These are phyloP conservation scores for Philaenus spumarius DNA, from an alignment of 1,140 invertebrate species.

Conservation along the genomic window DNA sequence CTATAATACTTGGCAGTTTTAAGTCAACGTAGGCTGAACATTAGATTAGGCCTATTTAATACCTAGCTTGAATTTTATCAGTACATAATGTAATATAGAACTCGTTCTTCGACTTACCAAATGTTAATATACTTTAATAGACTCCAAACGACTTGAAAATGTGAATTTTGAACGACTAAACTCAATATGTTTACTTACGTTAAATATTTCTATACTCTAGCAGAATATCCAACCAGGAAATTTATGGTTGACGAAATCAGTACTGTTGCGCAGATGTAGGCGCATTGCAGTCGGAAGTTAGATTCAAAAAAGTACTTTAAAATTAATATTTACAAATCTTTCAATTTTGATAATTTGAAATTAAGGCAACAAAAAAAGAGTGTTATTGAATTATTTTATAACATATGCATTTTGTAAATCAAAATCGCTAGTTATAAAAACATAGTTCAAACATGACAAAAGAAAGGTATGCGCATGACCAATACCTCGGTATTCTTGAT, in stretches of 20 bases:
- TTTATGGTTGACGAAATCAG: constrained; percentile 32
- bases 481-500: too few relatives aligned
- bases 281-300: constrained; percentile 24
- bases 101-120: background rate
- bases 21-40: constrained; percentile 19
- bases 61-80: background rate
- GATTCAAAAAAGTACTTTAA: background rate
- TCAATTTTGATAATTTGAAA: too few relatives aligned
- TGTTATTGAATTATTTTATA: too few relatives aligned
- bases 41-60: background rate
- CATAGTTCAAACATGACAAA: too few relatives aligned
- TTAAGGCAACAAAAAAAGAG: too few relatives aligned
- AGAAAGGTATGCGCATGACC: too few relatives aligned
- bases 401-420: too few relatives aligned
- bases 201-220: constrained; percentile 23
- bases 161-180: constrained; percentile 8
- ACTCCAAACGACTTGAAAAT: background rate
- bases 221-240: constrained; percentile 32
- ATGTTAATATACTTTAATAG: background rate
- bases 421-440: too few relatives aligned
- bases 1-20: constrained; percentile 14
- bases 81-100: background rate
- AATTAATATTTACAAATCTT: too few relatives aligned
- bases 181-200: constrained; percentile 15
- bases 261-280: constrained; percentile 30